These are phyloP conservation scores for Megaleporinus macrocephalus DNA, from an alignment of 2,113 vertebrate genomes.

Conservation along the genomic window DNA sequence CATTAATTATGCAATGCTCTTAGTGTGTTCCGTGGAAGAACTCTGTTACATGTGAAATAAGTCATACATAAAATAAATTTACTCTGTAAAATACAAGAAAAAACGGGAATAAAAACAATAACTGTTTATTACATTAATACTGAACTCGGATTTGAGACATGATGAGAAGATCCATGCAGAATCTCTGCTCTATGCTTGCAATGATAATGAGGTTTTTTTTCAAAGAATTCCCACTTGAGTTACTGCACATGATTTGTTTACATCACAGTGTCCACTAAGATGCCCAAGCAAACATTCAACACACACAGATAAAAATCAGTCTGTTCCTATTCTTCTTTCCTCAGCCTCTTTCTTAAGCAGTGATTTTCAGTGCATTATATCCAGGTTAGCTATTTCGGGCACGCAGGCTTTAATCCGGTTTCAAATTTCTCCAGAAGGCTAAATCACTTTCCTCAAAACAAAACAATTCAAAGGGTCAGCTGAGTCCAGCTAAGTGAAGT, in stretches of 20 bases:
- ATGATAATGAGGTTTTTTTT: not conserved
- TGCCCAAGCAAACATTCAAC: not conserved
- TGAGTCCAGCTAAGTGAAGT: not conserved
- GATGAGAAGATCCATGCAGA: no score
- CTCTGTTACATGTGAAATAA: no score
- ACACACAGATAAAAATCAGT: not conserved
- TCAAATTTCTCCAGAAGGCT: not conserved
- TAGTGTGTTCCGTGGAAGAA: no score
- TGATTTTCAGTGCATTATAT: not conserved
- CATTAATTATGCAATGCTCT: no score
- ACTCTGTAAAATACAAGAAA: no score
- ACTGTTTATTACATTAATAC: no score
- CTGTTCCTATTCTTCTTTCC: not conserved
- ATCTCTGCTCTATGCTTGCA: no score
- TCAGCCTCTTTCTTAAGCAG: not conserved
- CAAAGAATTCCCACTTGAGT: not conserved
- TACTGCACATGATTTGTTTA: not conserved
- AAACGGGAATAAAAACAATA: no score
- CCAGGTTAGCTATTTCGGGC: not conserved
- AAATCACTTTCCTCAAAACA: conserved; percentile 10
- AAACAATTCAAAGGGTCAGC: not conserved
- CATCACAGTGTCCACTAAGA: not conserved
- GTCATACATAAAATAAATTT: no score
- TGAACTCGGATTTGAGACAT: no score
- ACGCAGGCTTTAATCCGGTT: not conserved